phyloP scores from a whole-genome alignment of 2,797 vertebrate genomes.

The Ciconia nigra region DNA sequence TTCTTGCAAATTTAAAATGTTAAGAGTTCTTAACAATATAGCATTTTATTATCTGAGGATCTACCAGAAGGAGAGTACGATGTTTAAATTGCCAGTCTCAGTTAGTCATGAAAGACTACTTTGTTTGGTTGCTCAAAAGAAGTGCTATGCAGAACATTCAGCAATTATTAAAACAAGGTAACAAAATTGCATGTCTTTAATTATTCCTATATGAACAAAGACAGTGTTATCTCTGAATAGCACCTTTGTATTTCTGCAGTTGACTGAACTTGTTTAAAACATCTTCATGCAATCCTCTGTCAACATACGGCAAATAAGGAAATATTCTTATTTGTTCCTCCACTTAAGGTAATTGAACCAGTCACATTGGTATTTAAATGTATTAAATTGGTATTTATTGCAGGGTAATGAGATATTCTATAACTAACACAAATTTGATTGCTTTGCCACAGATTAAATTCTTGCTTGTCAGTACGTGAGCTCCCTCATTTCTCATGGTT shows the following conservation, averaged over 20 bases:
- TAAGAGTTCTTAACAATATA: background rate
- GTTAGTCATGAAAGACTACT: conserved; percentile 22
- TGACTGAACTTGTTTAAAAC: conserved; percentile 61
- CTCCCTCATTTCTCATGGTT: background rate
- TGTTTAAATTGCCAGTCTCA: conserved; percentile 22
- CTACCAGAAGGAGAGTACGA: background rate
- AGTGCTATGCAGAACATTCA: conserved; percentile 12
- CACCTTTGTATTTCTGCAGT: conserved; percentile 58
- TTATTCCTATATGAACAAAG: conserved; percentile 63
- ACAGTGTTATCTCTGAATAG: conserved; percentile 23
- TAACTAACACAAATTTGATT: conserved; percentile 28
- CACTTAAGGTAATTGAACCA: conserved; percentile 4
- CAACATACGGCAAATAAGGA: conserved; percentile 53
- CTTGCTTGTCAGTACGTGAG: background rate
- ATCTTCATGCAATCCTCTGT: conserved; percentile 42
- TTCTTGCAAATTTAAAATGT: background rate
- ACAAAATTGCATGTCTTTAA: conserved; percentile 56
- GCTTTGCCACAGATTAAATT: conserved; percentile 45
- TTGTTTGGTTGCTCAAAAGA: conserved; percentile 5
- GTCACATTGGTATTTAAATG: conserved; percentile 32
- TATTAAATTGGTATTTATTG: conserved; percentile 38
- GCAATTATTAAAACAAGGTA: conserved; percentile 65
- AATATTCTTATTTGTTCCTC: conserved; percentile 57
- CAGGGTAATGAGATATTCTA: conserved; percentile 45
- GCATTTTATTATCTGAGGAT: background rate